Percentiles rank a stretch among this genome's conserved stretches.
These are phyloP conservation scores for Cryptocephalus primarius DNA, from an alignment of 2,888 invertebrate species.

Conservation along the genomic window DNA sequence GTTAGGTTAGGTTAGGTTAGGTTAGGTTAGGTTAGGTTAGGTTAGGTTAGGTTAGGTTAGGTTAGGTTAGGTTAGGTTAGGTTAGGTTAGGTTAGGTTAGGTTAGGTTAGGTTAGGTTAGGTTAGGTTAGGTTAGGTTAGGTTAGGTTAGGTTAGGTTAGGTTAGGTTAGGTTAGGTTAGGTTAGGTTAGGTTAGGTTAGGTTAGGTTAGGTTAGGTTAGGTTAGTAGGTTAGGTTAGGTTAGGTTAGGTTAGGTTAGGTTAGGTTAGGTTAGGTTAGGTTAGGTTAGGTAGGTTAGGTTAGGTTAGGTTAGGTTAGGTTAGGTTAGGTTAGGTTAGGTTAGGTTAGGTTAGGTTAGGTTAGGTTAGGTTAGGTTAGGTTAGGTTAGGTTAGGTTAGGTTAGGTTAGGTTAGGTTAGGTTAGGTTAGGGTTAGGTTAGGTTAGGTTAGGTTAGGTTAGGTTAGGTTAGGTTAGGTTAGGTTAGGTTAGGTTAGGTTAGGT, in stretches of 20 bases:
- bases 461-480: too few species aligned
- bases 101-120: neutral
- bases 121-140: neutral
- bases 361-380: too few species aligned
- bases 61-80: neutral
- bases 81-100: neutral
- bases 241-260: neutral
- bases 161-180: neutral
- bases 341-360: too few species aligned
- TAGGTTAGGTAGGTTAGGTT: constrained; percentile 1
- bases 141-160: neutral
- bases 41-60: too few species aligned
- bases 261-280: constrained; percentile 1
- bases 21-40: too few species aligned
- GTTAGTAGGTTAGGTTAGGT: neutral
- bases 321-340: too few species aligned
- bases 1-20: too few species aligned
- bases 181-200: neutral
- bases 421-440: too few species aligned
- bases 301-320: neutral
- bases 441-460: too few species aligned
- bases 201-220: neutral
- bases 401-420: too few species aligned
- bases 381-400: too few species aligned
- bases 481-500: too few species aligned